phyloP scores from a whole-genome alignment of 2,113 vertebrate genomes.

The Microtus pennsylvanicus region DNA sequence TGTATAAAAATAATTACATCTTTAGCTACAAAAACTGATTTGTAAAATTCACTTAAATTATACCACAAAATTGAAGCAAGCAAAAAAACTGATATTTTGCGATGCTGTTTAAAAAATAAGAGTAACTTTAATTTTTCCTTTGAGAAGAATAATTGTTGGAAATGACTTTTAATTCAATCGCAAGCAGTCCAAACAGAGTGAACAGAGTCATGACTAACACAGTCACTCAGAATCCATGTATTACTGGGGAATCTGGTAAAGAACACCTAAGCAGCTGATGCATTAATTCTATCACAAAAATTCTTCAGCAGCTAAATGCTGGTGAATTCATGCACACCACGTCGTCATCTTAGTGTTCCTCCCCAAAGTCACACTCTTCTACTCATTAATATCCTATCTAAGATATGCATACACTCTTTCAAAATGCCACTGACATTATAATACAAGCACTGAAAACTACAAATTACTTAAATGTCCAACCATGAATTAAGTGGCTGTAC shows the following conservation, averaged over 20 bases:
- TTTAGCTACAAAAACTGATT: conserved; percentile 25
- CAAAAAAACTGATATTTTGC: not conserved
- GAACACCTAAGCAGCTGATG: not conserved
- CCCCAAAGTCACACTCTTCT: not conserved
- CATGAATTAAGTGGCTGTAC: not conserved
- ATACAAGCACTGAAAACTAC: conserved; percentile 7
- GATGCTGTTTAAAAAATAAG: not conserved
- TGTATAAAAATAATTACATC: conserved; percentile 9
- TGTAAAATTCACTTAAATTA: conserved; percentile 38
- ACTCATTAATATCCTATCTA: not conserved
- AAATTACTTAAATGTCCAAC: conserved; percentile 1
- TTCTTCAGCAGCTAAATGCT: conserved; percentile 5
- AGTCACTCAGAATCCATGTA: not conserved
- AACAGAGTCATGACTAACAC: conserved; percentile 44
- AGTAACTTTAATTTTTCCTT: conserved; percentile 11
- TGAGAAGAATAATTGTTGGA: not conserved
- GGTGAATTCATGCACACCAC: conserved; percentile 9
- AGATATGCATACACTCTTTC: not conserved
- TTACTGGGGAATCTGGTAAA: not conserved
- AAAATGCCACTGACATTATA: conserved; percentile 18
- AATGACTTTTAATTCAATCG: conserved; percentile 43
- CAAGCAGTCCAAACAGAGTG: conserved; percentile 23
- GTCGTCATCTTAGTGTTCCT: not conserved
- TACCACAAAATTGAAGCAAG: not conserved
- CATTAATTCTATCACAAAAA: conserved; percentile 44